Percentiles rank a stretch among this genome's conserved stretches.
These are phyloP conservation scores for Caenorhabditis drosophilae DNA, from an alignment of 2,888 invertebrate genomes.

Conservation along the genomic window DNA sequence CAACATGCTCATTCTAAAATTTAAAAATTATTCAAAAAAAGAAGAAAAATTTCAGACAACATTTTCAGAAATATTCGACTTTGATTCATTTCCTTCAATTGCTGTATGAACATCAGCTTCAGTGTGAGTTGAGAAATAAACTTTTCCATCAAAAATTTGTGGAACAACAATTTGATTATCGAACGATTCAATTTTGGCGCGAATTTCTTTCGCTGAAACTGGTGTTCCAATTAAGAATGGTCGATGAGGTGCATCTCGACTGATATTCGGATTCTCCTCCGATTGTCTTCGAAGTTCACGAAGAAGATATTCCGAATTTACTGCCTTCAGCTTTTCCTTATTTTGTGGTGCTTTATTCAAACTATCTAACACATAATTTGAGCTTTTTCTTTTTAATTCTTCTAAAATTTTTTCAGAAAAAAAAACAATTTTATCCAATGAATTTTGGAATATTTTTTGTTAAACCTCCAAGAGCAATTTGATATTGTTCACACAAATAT, in stretches of 20 bases:
- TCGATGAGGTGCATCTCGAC: conserved; percentile 24
- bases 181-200: conserved; percentile 20
- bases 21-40: no score
- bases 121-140: conserved; percentile 31
- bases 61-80: conserved; percentile 1
- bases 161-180: conserved; percentile 34
- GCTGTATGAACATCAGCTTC: conserved; percentile 32
- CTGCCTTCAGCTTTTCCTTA: not conserved
- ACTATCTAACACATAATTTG: conserved; percentile 28
- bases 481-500: conserved; percentile 24
- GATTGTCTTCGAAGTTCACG: conserved; percentile 23
- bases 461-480: conserved; percentile 10
- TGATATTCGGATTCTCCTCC: conserved; percentile 12
- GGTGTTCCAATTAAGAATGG: conserved; percentile 27
- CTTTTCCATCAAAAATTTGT: conserved; percentile 28
- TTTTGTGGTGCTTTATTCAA: conserved; percentile 12
- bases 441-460: not conserved
- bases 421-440: no score
- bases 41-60: no score
- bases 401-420: conserved; percentile 1
- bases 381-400: conserved; percentile 19
- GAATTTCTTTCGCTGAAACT: conserved; percentile 23
- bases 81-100: conserved; percentile 22
- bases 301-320: conserved; percentile 18
- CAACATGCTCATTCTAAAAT: conserved; percentile 4